Evolutionary conservation across 2,888 invertebrate species (phyloP), one percentile per base, ranked within the genome.

Genomic region (Cosmorhoe ocellata): DNA sequence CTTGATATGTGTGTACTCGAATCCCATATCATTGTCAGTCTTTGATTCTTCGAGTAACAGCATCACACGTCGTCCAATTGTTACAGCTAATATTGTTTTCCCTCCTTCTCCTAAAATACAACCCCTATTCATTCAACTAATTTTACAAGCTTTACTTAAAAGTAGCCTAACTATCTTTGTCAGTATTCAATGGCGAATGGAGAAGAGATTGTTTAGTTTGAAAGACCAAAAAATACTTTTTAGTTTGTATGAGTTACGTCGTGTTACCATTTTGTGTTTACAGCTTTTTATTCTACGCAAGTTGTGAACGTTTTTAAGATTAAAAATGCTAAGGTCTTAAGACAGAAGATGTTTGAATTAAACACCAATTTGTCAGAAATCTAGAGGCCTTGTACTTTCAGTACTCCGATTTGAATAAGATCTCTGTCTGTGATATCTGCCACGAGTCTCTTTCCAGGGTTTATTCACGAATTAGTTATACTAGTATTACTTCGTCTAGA

Each of bases 1-100:
- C 80, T 86, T 89, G 75, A 89, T 84, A 83, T 90, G 90, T 71
- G 76, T 75, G 64, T 84, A 90, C 72, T 90, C 90, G 61, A 90
- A 90, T 56, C 90, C 89, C 85, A 83, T 89, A 64, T 87, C 88
- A 67, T 71, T 81, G 64, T 90, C 90, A 79, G 85, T 78, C 75
- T 87, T 88, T 59, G 76, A 64, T 79, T 90, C 88, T 71, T 90
- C 90, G 38, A 79, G 65, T 70, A 90, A 67, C 51, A 90, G 62
- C 70, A 88, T 76, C 27, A 90, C 81, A 68, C 89, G 76, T 59
- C 84, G 79, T 50, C 88, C 88, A 47, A 89, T 79, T 28, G 87
- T 84, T 63, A 90, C 69, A 1, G 87, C 90, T 64, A 90, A 65
- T 43, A 81, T 76, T 11, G 84, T 86, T 64, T 85, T 87, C 28